Percentiles rank a stretch among this genome's conserved stretches.
Evolutionary conservation across 1,140 invertebrate species (phyloP).

Genomic region (Drosophila chauvacae): DNA sequence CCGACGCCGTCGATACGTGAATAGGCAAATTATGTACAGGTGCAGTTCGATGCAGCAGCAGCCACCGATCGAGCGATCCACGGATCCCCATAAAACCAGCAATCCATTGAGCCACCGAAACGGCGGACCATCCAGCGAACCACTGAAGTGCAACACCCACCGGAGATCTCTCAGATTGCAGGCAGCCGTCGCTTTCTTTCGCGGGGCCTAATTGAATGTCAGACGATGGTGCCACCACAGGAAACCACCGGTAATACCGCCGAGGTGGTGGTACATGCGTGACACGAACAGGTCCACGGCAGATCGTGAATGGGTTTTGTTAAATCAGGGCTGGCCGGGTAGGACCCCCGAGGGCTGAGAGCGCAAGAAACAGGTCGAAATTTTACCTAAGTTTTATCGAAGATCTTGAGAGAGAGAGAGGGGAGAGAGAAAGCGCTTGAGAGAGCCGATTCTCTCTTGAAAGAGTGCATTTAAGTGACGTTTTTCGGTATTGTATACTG

Average conservation of each 20-base stretch:
- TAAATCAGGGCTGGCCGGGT: too few species aligned
- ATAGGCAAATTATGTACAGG: slow-evolving; percentile 77
- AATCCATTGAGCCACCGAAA: slow-evolving; percentile 35
- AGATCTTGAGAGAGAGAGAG: not conserved
- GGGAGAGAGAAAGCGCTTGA: not conserved
- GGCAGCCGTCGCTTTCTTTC: slow-evolving; percentile 51
- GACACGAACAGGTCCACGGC: slow-evolving; percentile 9
- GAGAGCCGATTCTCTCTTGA: not conserved
- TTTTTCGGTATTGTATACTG: not conserved
- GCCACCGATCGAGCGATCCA: slow-evolving; percentile 26
- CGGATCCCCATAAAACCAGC: slow-evolving; percentile 7
- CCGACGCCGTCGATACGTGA: slow-evolving; percentile 57
- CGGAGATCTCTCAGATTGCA: slow-evolving; percentile 61
- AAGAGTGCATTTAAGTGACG: not conserved
- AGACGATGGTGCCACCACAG: slow-evolving; percentile 38
- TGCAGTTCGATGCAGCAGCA: slow-evolving; percentile 41
- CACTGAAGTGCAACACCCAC: slow-evolving; percentile 66
- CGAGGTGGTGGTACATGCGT: slow-evolving; percentile 2
- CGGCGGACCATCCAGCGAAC: slow-evolving; percentile 28
- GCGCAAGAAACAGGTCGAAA: not conserved
- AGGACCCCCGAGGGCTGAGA: not conserved
- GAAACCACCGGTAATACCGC: slow-evolving; percentile 3
- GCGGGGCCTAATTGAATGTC: slow-evolving; percentile 70
- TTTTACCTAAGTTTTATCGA: too few species aligned
- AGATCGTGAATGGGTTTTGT: not conserved